Evolutionary conservation across 2,797 vertebrate species (phyloP), one percentile per base, ranked within the genome.

Genomic region (Paedocypris micromegethes): DNA sequence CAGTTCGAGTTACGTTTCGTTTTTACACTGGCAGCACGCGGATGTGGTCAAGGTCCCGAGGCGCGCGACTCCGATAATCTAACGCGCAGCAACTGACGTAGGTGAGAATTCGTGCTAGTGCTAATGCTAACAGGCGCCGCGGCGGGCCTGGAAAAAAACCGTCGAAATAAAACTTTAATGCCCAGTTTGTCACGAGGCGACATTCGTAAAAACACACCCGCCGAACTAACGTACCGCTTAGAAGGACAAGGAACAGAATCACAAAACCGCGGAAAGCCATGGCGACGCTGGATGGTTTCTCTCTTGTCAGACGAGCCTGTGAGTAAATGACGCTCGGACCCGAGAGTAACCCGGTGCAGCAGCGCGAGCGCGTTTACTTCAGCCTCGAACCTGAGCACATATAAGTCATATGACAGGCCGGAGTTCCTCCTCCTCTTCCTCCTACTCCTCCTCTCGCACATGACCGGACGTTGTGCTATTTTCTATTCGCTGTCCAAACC

Each of bases 351-450:
- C 70, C 78, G 45, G 38, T 61, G 55, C 37, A 57, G 41, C 68
- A 56, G 52, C 45, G 40, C 46, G 9, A 56, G 52, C 45, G 40
- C 46, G 9, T 0, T 63, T 3, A 45, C 1, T 6, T 42, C 42
- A 64, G 68, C 37, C 61, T 54, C 37, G 59, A 47, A 58, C 66
- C 81, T 71, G 84, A 76, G 84, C 87, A 87, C 88, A 79, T 79
- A 68, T 9, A 78, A 84, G 85, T 89, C 88, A 89, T 81, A 84
- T 90, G 86, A 90, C 85, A 9, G 41, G n/a, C 3, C 47, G 45
- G 5, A 3, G 4, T 37, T 4, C 50, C 4, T 23, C 39, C 61
- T 44, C 50, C 42, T 64, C 51, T 3, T 23, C 39, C 61, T 44
- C 50, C 42, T 64, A n/a, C 40, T 7, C 38, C 60, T 42, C 49